Percentiles rank a stretch among this genome's conserved stretches.
Conservation (phyloP, 2,113 vertebrate genomes). For the Shinisaurus crocodilurus region DNA sequence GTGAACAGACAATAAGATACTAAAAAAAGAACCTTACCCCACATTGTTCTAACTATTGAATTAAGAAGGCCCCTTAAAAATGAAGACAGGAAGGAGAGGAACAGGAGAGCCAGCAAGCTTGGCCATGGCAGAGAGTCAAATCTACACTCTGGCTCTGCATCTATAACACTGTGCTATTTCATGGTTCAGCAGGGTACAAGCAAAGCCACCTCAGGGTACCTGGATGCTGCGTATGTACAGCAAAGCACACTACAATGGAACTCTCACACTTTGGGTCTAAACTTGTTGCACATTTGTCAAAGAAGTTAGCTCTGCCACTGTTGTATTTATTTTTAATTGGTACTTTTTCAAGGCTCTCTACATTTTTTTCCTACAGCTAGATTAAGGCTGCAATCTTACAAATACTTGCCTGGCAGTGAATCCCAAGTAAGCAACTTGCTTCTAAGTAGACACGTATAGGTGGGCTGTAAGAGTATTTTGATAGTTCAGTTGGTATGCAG, state of each 20-base stretch:
- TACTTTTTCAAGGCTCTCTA: slow-evolving; percentile 31
- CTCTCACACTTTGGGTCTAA: too few relatives aligned
- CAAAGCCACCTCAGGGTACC: too few relatives aligned
- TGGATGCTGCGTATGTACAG: too few relatives aligned
- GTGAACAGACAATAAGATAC: too few relatives aligned
- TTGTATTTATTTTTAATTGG: not conserved
- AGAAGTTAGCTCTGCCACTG: not conserved
- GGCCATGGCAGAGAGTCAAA: not conserved
- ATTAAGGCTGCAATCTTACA: not conserved
- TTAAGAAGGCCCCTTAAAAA: not conserved
- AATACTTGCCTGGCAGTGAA: not conserved
- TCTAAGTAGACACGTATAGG: not conserved
- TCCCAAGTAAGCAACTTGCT: not conserved
- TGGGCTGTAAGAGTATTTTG: not conserved
- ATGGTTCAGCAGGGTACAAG: too few relatives aligned
- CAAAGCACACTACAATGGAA: too few relatives aligned
- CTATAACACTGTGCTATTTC: too few relatives aligned
- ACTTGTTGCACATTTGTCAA: too few relatives aligned
- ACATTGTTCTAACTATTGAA: too few relatives aligned
- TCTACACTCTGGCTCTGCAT: not conserved
- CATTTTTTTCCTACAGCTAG: slow-evolving; percentile 1
- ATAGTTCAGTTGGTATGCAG: too few relatives aligned
- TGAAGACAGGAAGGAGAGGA: too few relatives aligned
- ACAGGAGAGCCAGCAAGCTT: not conserved
- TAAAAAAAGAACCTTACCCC: too few relatives aligned